Evolutionary conservation across 2,113 vertebrate species (phyloP).

Genomic region (Syngnathus floridae): DNA sequence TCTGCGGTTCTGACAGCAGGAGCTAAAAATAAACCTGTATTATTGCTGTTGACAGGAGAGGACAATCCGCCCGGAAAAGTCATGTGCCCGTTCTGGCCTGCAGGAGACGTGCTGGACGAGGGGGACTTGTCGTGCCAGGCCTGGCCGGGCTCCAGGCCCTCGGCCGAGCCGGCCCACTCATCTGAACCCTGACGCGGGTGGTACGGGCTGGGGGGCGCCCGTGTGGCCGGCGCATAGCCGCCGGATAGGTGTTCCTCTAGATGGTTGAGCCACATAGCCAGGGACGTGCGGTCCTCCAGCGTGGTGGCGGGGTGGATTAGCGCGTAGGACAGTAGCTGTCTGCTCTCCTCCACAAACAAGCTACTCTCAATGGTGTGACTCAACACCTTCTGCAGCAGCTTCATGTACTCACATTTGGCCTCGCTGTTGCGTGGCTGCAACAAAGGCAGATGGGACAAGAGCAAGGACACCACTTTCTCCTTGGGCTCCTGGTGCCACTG

Average conservation of each 20-base stretch:
- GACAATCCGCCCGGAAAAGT: conserved; percentile 78
- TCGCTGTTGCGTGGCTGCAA: conserved; percentile 89
- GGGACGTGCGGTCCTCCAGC: conserved; percentile 86
- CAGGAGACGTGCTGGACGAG: conserved; percentile 68
- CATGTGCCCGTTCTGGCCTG: conserved; percentile 85
- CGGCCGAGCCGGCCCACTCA: conserved; percentile 79
- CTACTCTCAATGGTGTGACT: conserved; percentile 93
- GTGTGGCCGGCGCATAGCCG: conserved; percentile 65
- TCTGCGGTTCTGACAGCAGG: neutral
- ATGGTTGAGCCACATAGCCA: conserved; percentile 91
- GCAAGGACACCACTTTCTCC: conserved; percentile 85
- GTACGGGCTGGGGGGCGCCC: conserved; percentile 70
- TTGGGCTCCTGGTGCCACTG: conserved; percentile 92
- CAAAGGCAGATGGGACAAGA: conserved; percentile 87
- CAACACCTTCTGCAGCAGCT: conserved; percentile 88
- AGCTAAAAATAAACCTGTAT: conserved; percentile 66
- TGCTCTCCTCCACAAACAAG: conserved; percentile 88
- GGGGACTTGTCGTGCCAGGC: conserved; percentile 83
- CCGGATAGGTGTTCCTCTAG: conserved; percentile 84
- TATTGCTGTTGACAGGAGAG: conserved; percentile 80
- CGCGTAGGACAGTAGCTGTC: conserved; percentile 90
- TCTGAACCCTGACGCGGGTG: conserved; percentile 83
- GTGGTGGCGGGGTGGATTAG: conserved; percentile 95
- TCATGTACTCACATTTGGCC: conserved; percentile 95
- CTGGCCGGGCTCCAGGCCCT: conserved; percentile 73